Evolutionary conservation across 2,113 vertebrate species (phyloP), one percentile per base, ranked within the genome.

Genomic region (Forbesichthys papilliferus): DNA sequence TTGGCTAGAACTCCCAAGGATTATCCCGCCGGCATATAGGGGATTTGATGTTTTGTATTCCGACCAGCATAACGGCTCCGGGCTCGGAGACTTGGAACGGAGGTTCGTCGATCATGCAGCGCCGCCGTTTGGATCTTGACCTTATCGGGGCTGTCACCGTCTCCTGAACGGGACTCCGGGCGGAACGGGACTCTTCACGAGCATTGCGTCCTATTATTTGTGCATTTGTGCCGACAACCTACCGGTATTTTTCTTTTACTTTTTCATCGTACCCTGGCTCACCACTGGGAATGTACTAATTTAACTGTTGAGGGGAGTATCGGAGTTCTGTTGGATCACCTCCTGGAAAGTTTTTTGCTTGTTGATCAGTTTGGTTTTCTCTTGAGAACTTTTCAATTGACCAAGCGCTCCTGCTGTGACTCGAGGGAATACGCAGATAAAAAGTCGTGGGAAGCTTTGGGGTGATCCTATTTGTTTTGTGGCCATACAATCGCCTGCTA

Each of bases 321-420:
- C 47, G 34, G 56, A 70, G 64, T 61, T 63, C 59, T 63, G 64
- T 78, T 78, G 84, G 81, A 78, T 64, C 70, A 73, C 68, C 80
- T 48, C 58, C 66, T 80, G 84, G 73, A 72, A 74, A 85, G 74
- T 83, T 60, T 68, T 48, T 74, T 79, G 87, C 69, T 59, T 77
- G 77, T 68, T 13, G 67, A 36, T 48, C 67, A 36, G 51, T 68
- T 77, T 63, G 0, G 36, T 42, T 14, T 52, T 52, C 49, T 4
- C 13, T 3, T 52, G 49, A 52, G 5, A 14, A 42, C 36, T 42
- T 42, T 8, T 42, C 36, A 5, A 42, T 5, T 8, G 36, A 6
- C 7, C 36, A 42, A 7, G 5, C 36, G 36, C 36, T 42, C 36
- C 5, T 42, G 56, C 56, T 12, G 9, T 58, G 20, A 9, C n/a